Base-by-base conservation (phyloP, 2,113 vertebrate species). In the Ciconia maguari region DNA sequence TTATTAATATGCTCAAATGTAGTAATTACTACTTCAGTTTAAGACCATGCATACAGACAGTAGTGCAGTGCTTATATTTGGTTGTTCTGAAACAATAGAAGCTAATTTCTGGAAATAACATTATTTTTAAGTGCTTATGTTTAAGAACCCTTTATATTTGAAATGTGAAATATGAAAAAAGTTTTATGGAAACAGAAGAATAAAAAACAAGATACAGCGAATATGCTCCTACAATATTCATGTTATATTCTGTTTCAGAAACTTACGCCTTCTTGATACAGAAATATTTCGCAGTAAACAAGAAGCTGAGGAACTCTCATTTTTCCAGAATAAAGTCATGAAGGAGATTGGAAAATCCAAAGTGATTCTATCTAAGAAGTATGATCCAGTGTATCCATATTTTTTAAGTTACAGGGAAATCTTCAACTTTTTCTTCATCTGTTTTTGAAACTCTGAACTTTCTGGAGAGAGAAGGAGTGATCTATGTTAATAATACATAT, bases 181-280 rank as follows among this genome's bases (percentile, higher is more conserved):
- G 14, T 51, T 64, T 38, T 65, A 77, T 30, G 30, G 17, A 49
- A 76, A 71, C n/a, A 70, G 44, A 65, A 66, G 11, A 62, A 14
- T 36, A 41, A 38, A 70, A 42, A 58, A 1, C 19, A 57, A 90
- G 58, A 34, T 60, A 46, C 5, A 49, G 30, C 60, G n/a, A 85
- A 49, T 54, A 18, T 48, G 29, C 20, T 64, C 18, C 80, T 86
- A 62, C 88, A 76, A 29, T 91, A 26, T 90, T 78, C 2, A 49
- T 61, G 69, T 93, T 75, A 19, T 91, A 24, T 38, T 94, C 29
- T 89, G 13, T 97, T 98, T 66, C 97, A 99, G 99, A 96, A 95
- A 98, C 82, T 90, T 99, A 52, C 98, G 98, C 57, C 98, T 99
- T 90, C 74, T 99, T 70, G 98, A 99, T 60, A 96, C 98, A 51